Conservation (phyloP, 2,113 vertebrate genomes). For the Conger conger region DNA sequence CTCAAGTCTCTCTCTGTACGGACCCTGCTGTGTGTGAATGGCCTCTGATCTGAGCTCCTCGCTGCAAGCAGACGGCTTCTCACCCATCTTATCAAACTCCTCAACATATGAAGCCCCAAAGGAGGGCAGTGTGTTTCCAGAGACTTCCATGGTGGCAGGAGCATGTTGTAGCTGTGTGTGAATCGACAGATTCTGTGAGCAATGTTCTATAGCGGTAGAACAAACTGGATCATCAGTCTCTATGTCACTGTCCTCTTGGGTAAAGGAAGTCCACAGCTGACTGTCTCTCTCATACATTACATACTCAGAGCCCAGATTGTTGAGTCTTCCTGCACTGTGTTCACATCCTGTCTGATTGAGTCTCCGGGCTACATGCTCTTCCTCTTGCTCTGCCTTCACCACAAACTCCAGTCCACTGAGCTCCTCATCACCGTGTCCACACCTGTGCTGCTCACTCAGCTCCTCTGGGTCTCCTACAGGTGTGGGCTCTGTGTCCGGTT, state of each 20-base stretch:
- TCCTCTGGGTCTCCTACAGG: slow-evolving; percentile 14
- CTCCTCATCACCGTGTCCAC: not conserved
- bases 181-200: slow-evolving; percentile 35
- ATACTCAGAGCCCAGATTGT: slow-evolving; percentile 28
- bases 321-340: slow-evolving; percentile 1
- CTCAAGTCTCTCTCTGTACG: slow-evolving; percentile 27
- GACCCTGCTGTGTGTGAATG: slow-evolving; percentile 39
- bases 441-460: not conserved
- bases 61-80: slow-evolving; percentile 23
- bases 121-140: slow-evolving; percentile 38
- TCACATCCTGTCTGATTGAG: slow-evolving; percentile 9
- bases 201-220: slow-evolving; percentile 49
- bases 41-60: slow-evolving; percentile 32
- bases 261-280: slow-evolving; percentile 52
- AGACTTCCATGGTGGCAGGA: slow-evolving; percentile 57
- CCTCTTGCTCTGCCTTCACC: slow-evolving; percentile 55
- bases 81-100: not conserved
- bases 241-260: slow-evolving; percentile 43
- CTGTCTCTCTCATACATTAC: slow-evolving; percentile 45
- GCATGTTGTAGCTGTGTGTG: slow-evolving; percentile 58
- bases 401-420: slow-evolving; percentile 7
- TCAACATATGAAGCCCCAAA: not conserved
- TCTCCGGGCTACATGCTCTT: slow-evolving; percentile 12
- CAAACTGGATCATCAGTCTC: slow-evolving; percentile 50
- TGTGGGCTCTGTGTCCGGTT: slow-evolving; percentile 9